Conservation (phyloP, 2,113 vertebrate species). For the Conger conger region DNA sequence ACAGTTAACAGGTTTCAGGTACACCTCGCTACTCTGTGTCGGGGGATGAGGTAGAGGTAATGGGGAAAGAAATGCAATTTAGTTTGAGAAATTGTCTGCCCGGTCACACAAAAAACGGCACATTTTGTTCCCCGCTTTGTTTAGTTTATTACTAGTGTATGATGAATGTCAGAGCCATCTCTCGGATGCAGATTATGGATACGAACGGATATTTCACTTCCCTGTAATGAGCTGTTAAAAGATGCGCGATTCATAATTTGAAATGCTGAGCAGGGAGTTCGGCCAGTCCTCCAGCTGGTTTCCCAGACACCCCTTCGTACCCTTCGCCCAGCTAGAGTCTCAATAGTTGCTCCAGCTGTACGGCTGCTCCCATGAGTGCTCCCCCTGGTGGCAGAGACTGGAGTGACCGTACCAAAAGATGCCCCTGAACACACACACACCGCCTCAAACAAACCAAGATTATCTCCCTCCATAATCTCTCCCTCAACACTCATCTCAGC, state of each 20-base stretch:
- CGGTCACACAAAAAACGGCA: not conserved
- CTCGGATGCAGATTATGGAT: not conserved
- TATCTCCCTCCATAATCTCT: conserved; percentile 8
- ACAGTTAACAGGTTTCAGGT: not conserved
- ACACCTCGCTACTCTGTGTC: not conserved
- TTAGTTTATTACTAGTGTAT: conserved; percentile 16
- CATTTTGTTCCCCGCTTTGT: not conserved
- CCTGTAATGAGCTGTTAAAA: conserved; percentile 31
- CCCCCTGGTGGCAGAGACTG: not conserved
- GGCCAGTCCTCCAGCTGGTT: not conserved
- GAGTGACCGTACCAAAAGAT: not conserved
- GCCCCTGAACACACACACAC: not conserved
- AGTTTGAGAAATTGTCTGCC: not conserved
- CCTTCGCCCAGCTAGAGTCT: not conserved
- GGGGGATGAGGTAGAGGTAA: not conserved
- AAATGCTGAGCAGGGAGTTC: conserved; percentile 9
- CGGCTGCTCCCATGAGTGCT: not conserved
- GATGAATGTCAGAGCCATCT: conserved; percentile 22
- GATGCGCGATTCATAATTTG: conserved; percentile 18
- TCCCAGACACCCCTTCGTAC: not conserved
- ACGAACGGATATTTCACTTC: not conserved
- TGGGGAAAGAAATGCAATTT: conserved; percentile 11
- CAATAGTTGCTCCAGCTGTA: not conserved
- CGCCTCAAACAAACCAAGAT: not conserved
- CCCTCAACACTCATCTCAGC: not conserved